These are phyloP conservation scores for Drosophila sucinea DNA, from an alignment of 1,140 invertebrate genomes.

Conservation along the genomic window DNA sequence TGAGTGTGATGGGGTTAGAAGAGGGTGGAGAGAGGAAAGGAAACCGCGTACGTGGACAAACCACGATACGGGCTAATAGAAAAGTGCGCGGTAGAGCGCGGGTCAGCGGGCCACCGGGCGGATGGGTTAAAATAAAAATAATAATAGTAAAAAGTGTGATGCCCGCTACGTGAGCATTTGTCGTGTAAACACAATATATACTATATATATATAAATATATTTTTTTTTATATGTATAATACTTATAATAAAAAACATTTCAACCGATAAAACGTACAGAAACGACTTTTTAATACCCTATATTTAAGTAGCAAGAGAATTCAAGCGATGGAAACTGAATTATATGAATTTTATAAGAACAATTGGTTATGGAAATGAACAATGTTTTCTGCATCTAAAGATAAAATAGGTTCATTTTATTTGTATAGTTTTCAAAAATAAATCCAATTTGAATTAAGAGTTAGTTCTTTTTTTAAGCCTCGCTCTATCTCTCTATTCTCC, in stretches of 20 bases:
- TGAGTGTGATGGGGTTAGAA: neutral
- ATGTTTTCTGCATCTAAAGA: too few relatives aligned
- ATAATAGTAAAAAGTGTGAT: constrained; percentile 12
- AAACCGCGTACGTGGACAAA: constrained; percentile 13
- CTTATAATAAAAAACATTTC: neutral
- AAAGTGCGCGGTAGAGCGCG: neutral
- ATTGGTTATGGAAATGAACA: too few relatives aligned
- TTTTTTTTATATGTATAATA: neutral
- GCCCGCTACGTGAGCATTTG: constrained; percentile 58
- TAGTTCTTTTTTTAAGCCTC: too few relatives aligned
- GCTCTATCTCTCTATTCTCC: too few relatives aligned
- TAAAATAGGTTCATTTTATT: too few relatives aligned
- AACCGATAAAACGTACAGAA: neutral
- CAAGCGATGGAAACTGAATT: too few relatives aligned
- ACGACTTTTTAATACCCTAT: neutral
- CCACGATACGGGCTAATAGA: constrained; percentile 11
- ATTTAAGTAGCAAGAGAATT: neutral
- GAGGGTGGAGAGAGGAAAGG: neutral
- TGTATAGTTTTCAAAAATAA: too few relatives aligned
- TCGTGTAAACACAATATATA: constrained; percentile 71
- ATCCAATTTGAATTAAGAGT: too few relatives aligned
- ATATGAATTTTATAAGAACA: too few relatives aligned
- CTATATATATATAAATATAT: neutral
- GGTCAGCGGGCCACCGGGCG: neutral
- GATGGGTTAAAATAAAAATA: constrained; percentile 8